Base-by-base conservation (phyloP, 35 echinoderm and acorn worm genomes). In the Apostichopus japonicus region DNA sequence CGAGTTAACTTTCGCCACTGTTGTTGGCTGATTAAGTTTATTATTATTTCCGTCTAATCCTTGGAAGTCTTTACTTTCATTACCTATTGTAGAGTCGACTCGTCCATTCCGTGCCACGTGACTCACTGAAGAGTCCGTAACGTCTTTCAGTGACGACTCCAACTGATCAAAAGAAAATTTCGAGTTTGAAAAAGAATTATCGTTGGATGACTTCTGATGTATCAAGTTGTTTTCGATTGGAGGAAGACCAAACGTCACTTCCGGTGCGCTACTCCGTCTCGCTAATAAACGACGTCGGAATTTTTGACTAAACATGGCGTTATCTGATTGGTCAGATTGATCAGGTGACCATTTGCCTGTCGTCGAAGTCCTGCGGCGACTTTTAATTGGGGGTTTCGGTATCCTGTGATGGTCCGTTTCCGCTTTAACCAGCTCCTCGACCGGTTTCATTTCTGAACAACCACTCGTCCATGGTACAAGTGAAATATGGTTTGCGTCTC, bases 211-310 rank as follows among this genome's bases (percentile, higher is more conserved):
- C n/a, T 7, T 75, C 71, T 75, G 71, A 19, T 19, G 11, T 67
- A 19, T 75, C n/a, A 24, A 84, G 8, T 19, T 58, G 53, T 84
- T 23, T 11, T 84, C 54, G 54, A 84, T 84, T 57, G 81, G 81
- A 24, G 81, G 81, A 53, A 84, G 55, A 84, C 81, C 81, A 24
- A 84, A 23, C 21, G n/a, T 84, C 7, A 84, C 81, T 5, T 84
- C 81, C 54, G 81, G 53, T 57, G 53, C 54, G 21, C 81, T 57
- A n/a, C 81, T 23, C 14, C 81, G 81, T 62, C 81, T 14, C 10
- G 81, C 53, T 58, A 84, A 57, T 5, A 84, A n/a, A 55, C 81
- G 54, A 57, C 81, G 81, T 23, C 81, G 54, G 10, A 58, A 84
- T 8, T 58, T 17, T 57, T 84, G 54, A 8, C 17, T 55, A 23